These are phyloP conservation scores for Clepsis dumicolana DNA, from an alignment of 2,888 invertebrate genomes.

Conservation along the genomic window DNA sequence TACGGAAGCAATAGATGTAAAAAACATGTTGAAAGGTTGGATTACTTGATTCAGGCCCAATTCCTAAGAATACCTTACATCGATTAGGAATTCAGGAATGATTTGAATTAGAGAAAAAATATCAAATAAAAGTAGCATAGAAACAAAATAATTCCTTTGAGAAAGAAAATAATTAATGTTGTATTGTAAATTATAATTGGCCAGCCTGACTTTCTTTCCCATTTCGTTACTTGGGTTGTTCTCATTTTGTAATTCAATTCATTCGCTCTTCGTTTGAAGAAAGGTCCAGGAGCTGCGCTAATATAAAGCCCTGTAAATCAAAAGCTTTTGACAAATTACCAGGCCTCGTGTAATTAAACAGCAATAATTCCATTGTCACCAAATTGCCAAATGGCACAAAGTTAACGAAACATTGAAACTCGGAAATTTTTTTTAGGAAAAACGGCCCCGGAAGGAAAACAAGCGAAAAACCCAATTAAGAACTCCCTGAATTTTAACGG, in stretches of 20 bases:
- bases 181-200: neutral
- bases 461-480: slow-evolving; percentile 40
- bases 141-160: neutral
- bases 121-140: neutral
- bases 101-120: neutral
- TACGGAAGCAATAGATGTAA: too few species aligned
- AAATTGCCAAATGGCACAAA: slow-evolving; percentile 24
- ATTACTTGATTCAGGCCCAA: too few species aligned
- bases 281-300: neutral
- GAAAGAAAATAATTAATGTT: neutral
- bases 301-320: neutral
- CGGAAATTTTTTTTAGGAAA: slow-evolving; percentile 24
- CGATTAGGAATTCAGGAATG: neutral
- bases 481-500: slow-evolving; percentile 26
- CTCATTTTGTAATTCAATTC: slow-evolving; percentile 3
- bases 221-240: neutral
- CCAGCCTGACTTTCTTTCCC: neutral
- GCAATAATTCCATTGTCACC: slow-evolving; percentile 12
- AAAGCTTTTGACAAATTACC: slow-evolving; percentile 8
- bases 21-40: too few species aligned
- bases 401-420: slow-evolving; percentile 17
- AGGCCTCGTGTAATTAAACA: slow-evolving; percentile 8
- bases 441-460: slow-evolving; percentile 14
- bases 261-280: neutral
- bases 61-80: too few species aligned